These are phyloP conservation scores for Sebastes kiyomatsui DNA, from an alignment of 2,797 vertebrate species.

Conservation along the genomic window DNA sequence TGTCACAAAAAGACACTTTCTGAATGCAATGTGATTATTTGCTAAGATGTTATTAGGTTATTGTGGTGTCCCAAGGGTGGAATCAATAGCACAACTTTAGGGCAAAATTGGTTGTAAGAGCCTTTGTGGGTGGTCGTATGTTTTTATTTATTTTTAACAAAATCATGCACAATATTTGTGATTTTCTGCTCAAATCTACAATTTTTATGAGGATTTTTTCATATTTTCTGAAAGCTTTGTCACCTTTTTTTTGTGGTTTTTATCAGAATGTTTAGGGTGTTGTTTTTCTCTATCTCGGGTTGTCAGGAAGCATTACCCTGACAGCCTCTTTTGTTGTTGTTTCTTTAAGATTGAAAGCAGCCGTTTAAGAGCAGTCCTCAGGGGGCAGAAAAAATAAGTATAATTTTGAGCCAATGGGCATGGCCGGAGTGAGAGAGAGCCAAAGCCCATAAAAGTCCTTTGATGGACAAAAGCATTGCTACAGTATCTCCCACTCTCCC, in stretches of 20 bases:
- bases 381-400: conserved; percentile 67
- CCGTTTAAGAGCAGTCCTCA: conserved; percentile 65
- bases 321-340: conserved; percentile 77
- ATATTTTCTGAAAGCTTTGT: conserved; percentile 3
- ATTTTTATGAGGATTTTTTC: not conserved
- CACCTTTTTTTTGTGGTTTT: conserved; percentile 13
- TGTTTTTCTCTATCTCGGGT: conserved; percentile 69
- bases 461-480: conserved; percentile 70
- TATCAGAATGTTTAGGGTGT: conserved; percentile 52
- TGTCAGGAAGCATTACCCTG: conserved; percentile 78
- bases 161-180: not conserved
- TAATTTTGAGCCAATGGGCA: conserved; percentile 67
- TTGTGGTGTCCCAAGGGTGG: conserved; percentile 19
- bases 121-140: not conserved
- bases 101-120: conserved; percentile 3
- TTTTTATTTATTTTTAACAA: not conserved
- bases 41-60: conserved; percentile 36
- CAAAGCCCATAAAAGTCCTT: conserved; percentile 73
- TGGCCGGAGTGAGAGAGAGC: conserved; percentile 34
- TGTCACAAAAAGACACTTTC: conserved; percentile 37
- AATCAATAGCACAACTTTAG: conserved; percentile 44
- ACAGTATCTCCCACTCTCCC: conserved; percentile 63
- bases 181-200: not conserved
- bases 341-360: conserved; percentile 73
- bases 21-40: conserved; percentile 63